Conservation (phyloP, 2,113 vertebrate genomes). For the Lepus timidus region DNA sequence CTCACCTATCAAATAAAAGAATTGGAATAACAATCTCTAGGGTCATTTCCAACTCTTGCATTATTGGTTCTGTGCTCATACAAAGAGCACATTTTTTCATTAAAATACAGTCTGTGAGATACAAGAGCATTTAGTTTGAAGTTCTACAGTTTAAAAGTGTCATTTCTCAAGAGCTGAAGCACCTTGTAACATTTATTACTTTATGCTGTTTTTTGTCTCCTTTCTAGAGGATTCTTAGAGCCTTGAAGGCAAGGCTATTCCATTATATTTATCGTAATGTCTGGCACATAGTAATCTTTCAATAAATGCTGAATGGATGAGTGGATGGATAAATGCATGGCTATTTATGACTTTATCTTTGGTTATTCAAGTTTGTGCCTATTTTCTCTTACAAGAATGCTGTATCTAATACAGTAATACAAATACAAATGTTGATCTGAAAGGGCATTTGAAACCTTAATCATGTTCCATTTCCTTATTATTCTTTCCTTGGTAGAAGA, state of each 20-base stretch:
- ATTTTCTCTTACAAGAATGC: not conserved
- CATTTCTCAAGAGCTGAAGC: not conserved
- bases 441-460: slow-evolving; percentile 17
- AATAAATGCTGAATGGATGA: not conserved
- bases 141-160: not conserved
- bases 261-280: not conserved
- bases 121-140: not conserved
- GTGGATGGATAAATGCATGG: not conserved
- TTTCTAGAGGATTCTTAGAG: not conserved
- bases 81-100: slow-evolving; percentile 1
- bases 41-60: not conserved
- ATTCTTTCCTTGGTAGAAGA: not conserved
- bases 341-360: not conserved
- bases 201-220: not conserved
- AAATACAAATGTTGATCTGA: slow-evolving; percentile 10
- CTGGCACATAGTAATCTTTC: not conserved
- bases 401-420: not conserved
- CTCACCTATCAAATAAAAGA: not conserved
- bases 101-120: not conserved
- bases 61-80: not conserved
- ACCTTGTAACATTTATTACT: not conserved
- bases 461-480: not conserved
- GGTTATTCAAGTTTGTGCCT: not conserved
- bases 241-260: not conserved
- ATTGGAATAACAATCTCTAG: slow-evolving; percentile 10